Evolutionary conservation across 2,113 vertebrate species (phyloP), one percentile per base, ranked within the genome.

Genomic region (Barnardius zonarius): DNA sequence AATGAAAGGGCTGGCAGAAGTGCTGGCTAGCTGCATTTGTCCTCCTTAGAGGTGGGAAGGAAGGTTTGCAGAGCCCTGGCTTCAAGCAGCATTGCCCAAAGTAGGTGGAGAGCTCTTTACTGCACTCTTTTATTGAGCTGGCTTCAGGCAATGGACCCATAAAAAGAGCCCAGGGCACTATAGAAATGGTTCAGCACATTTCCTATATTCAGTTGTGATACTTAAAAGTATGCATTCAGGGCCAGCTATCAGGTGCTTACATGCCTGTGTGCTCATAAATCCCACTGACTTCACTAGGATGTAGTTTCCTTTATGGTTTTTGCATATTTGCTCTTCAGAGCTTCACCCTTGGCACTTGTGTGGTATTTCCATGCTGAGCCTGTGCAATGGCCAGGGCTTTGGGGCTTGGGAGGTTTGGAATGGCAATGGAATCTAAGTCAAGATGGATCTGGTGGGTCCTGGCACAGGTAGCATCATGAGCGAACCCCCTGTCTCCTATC

Each of bases 1-100:
- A 96, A 83, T 51, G 83, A 97, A 93, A 97, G 84, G 68, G 70
- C 78, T 97, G 96, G 96, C 95, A 97, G 86, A 97, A 96, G 95
- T 75, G 61, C 39, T 93, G 77, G 81, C 44, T 91, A 51, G 69
- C 74, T 92, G 77, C 66, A 35, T 92, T 89, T 76, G 52, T 62
- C 44, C 83, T 89, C 86, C 76, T 89, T 52, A 37, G 48, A 82
- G 44, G 15, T 39, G 64, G 61, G 48, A 92, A 90, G 75, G 43
- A 79, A 59, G 15, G 28, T 79, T 86, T 89, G 44, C 54, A 83
- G 83, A 84, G 61, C 31, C 19, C 27, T 61, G 72, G 51, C 49
- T 83, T 66, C 5, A 1, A 86, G 41, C 48, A 79, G 51, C 9
- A 0, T 25, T 83, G 75, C 64, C 68, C 9, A 59, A 80, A 83